Evolutionary conservation across 2,797 vertebrate genomes (phyloP), one percentile per base, ranked within the genome.

Genomic region (Schizothorax lantsangensis): DNA sequence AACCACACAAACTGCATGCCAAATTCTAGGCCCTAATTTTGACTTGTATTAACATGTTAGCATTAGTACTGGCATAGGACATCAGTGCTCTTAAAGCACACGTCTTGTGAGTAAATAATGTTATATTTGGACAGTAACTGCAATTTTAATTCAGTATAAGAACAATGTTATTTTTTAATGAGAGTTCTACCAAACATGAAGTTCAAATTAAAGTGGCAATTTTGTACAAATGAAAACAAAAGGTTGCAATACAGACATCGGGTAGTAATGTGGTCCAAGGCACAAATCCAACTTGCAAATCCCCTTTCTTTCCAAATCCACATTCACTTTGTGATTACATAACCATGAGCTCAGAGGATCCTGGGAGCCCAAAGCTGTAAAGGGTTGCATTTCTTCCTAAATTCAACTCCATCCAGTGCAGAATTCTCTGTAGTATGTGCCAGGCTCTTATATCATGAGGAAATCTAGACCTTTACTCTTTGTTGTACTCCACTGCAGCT

Each of bases 331-430:
- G 64, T 89, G 91, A 89, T 95, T 95, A 92, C 91, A 93, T 94
- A 94, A 95, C 87, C 92, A 92, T 89, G 84, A 49, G 89, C 91
- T 94, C 89, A 92, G 89, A 88, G 91, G 91, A 94, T 91, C 90
- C 92, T 79, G 84, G 79, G 90, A 91, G 91, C 72, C 68, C 11
- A 79, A 87, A 3, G 43, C 33, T 47, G 88, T 66, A 9, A 33
- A 81, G 86, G 52, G n/a, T 40, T 54, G 64, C 40, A 40, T 72
- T 88, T 93, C 81, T n/a, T 87, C 83, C 90, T 88, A 59, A 84
- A 90, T 89, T 30, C 17, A 38, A 38, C 74, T 85, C 88, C 66
- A 52, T 23, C 49, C 87, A 85, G 80, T 88, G 81, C 83, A 77
- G 71, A 87, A 82, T 68, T 64, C 1, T 77, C 75, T 82, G 38